These are phyloP conservation scores for Aix galericulata DNA, from an alignment of 2,113 vertebrate genomes.

Conservation along the genomic window DNA sequence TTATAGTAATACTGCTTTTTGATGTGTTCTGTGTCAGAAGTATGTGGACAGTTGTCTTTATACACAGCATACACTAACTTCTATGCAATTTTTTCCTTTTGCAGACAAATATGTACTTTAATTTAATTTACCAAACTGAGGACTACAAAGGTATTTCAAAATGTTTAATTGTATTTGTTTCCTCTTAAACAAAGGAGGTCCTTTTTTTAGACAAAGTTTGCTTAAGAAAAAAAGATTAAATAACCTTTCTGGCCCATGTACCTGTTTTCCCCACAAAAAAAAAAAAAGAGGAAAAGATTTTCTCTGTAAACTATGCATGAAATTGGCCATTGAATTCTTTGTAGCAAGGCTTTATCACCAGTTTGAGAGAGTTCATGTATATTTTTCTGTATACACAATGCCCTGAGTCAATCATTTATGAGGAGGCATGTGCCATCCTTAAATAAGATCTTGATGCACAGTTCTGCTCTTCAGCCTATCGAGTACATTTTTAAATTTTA, in stretches of 20 bases:
- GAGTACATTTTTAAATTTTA: neutral
- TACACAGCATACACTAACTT: neutral
- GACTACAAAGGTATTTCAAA: neutral
- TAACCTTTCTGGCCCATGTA: neutral
- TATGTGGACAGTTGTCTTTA: neutral
- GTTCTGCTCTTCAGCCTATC: neutral
- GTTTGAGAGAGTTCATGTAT: neutral
- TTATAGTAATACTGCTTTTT: neutral
- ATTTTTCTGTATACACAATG: neutral
- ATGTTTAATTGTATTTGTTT: neutral
- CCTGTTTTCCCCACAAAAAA: neutral
- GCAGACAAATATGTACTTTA: neutral
- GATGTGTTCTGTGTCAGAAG: neutral
- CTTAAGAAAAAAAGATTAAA: neutral
- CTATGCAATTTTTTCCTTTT: neutral
- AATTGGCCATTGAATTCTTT: neutral
- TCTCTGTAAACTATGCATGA: neutral
- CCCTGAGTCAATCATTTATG: neutral
- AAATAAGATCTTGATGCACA: neutral
- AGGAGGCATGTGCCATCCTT: neutral
- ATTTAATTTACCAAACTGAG: neutral
- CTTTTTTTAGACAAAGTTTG: neutral
- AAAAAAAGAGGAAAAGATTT: neutral
- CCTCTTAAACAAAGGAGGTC: neutral
- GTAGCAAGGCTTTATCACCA: neutral